These are phyloP conservation scores for Acromyrmex heyeri DNA, from an alignment of 1,140 invertebrate species.

Conservation along the genomic window DNA sequence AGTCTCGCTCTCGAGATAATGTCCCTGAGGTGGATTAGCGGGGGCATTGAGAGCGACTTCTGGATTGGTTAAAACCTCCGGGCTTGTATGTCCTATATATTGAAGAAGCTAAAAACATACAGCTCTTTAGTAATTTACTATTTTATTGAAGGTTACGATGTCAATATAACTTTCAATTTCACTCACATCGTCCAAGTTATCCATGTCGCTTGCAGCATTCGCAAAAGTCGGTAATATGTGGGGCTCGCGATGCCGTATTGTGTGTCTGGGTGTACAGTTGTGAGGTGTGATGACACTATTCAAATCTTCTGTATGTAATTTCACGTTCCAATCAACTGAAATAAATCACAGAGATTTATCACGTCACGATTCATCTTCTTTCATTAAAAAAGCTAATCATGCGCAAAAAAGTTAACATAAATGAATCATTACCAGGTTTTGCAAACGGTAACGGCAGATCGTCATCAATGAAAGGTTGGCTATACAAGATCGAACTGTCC, in stretches of 20 bases:
- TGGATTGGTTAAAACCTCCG: slow-evolving; percentile 93
- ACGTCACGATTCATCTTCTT: neutral
- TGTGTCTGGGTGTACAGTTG: slow-evolving; percentile 88
- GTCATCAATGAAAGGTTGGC: slow-evolving; percentile 87
- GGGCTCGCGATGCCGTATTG: slow-evolving; percentile 90
- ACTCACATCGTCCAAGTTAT: slow-evolving; percentile 97
- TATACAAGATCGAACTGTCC: slow-evolving; percentile 97
- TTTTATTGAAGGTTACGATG: slow-evolving; percentile 8
- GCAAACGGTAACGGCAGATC: slow-evolving; percentile 73
- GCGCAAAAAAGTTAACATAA: neutral
- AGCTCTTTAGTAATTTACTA: slow-evolving; percentile 9
- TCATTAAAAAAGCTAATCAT: neutral
- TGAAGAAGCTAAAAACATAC: slow-evolving; percentile 90
- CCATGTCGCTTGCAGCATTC: slow-evolving; percentile 95
- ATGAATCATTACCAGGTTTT: slow-evolving; percentile 75
- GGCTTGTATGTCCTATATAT: slow-evolving; percentile 96
- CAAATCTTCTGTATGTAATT: slow-evolving; percentile 79
- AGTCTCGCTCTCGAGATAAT: slow-evolving; percentile 92
- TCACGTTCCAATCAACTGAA: slow-evolving; percentile 76
- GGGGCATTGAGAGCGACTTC: slow-evolving; percentile 91
- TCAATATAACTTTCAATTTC: slow-evolving; percentile 58
- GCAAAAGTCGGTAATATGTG: slow-evolving; percentile 93
- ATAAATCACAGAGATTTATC: slow-evolving; percentile 14
- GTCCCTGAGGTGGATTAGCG: slow-evolving; percentile 89
- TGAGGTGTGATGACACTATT: slow-evolving; percentile 79